Evolutionary conservation across 2,113 vertebrate species (phyloP).

Genomic region (Jaculus jaculus): DNA sequence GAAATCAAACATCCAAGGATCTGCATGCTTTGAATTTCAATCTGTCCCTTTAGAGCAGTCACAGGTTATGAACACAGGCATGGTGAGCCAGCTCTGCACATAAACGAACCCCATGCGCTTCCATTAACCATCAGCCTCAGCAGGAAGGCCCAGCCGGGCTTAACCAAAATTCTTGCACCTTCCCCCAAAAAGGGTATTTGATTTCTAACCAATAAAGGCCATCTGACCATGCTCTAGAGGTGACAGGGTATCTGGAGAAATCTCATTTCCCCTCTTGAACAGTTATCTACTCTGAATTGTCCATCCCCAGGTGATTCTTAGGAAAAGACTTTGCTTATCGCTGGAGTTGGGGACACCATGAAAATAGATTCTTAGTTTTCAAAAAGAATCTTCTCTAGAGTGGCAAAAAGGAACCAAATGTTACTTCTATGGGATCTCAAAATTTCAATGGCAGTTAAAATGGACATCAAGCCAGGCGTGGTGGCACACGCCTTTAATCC

Average conservation of each 20-base stretch:
- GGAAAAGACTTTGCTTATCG: constrained; percentile 39
- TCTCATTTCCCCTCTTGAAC: constrained; percentile 21
- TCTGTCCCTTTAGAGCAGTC: constrained; percentile 77
- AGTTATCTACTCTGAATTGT: constrained; percentile 50
- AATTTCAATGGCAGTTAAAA: constrained; percentile 49
- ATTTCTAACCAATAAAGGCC: constrained; percentile 22
- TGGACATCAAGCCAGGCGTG: constrained; percentile 43
- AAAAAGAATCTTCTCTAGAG: constrained; percentile 25
- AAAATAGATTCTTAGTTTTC: constrained; percentile 44
- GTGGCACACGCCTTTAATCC: too few species aligned
- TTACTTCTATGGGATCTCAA: neutral
- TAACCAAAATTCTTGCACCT: constrained; percentile 56
- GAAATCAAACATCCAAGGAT: constrained; percentile 80
- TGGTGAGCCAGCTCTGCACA: constrained; percentile 24
- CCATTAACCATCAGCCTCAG: neutral
- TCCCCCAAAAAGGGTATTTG: constrained; percentile 39
- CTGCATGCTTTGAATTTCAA: constrained; percentile 83
- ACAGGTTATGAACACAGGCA: constrained; percentile 78
- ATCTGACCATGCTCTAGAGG: constrained; percentile 40
- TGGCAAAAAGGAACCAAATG: constrained; percentile 41
- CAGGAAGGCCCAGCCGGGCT: constrained; percentile 36
- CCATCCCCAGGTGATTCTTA: constrained; percentile 31
- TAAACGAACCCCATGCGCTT: constrained; percentile 58
- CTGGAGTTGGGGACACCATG: neutral
- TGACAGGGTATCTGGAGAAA: constrained; percentile 2